A percentile compares a stretch with the other conserved stretches of the same genome.
Evolutionary conservation across 2,888 invertebrate species (phyloP).

Genomic region (Lumbricus terrestris): DNA sequence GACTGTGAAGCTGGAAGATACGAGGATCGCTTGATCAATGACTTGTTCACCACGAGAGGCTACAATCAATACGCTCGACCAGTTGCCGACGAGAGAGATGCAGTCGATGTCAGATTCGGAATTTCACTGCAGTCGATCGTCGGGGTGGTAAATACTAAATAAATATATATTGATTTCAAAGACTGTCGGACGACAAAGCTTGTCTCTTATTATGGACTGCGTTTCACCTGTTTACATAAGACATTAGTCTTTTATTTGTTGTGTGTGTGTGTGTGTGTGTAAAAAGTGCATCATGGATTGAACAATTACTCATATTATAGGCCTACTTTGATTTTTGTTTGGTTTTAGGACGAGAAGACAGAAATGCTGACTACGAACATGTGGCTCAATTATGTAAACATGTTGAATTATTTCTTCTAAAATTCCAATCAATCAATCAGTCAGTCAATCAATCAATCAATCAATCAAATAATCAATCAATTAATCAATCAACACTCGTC

Average conservation of each 20-base stretch:
- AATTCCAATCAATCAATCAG: too few species aligned
- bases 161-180: not conserved
- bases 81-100: slow-evolving; percentile 15
- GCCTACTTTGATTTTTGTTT: not conserved
- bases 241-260: not conserved
- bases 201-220: not conserved
- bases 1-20: slow-evolving; percentile 17
- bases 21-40: slow-evolving; percentile 21
- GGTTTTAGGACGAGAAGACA: slow-evolving; percentile 42
- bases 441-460: too few species aligned
- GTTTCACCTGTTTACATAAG: not conserved
- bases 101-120: slow-evolving; percentile 18
- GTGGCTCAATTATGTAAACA: slow-evolving; percentile 43
- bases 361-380: slow-evolving; percentile 42
- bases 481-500: too few species aligned
- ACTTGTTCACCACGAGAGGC: slow-evolving; percentile 18
- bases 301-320: not conserved
- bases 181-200: not conserved
- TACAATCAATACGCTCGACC: slow-evolving; percentile 20
- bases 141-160: slow-evolving; percentile 27
- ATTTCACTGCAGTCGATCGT: slow-evolving; percentile 27
- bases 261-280: too few species aligned
- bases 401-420: not conserved
- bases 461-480: too few species aligned
- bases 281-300: not conserved